Evolutionary conservation across 2,797 vertebrate genomes (phyloP), one percentile per base, ranked within the genome.

Genomic region (Sebastes hubbsi): DNA sequence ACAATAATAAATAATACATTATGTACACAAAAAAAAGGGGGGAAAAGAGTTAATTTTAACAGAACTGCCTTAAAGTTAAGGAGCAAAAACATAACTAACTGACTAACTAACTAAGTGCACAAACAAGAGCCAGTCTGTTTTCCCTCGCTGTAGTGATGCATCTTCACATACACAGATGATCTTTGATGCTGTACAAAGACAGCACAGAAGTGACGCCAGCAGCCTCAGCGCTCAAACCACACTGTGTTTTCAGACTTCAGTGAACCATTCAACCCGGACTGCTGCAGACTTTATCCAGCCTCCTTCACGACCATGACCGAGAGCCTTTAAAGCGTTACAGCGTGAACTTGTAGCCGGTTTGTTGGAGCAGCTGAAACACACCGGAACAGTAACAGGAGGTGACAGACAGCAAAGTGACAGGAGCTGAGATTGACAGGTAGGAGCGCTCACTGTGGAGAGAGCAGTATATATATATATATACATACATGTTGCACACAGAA

Each of bases 391-490:
- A 36, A 36, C 34, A 36, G 34, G 75, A 78, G 80, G 82, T 82
- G 91, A 87, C 86, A 82, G 52, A 73, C 34, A 36, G 34, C 34
- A 36, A 10, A 66, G 83, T 75, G 89, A 72, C 91, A 78, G 88
- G 34, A 60, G 82, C 81, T 16, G 62, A 81, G 81, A 86, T 13
- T 89, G 87, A 92, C 92, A 92, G 94, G 93, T 94, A 91, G 65
- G 90, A n/a, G 16, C 29, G 0, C 60, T 42, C 49, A 8, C 16
- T 24, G 9, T 36, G 34, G 34, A 36, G 34, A 36, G 5, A 34
- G 12, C 29, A 42, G 30, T 4, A 36, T 36, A 25, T 25, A 34
- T 4, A 36, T 36, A 25, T 25, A 34, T 11, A 36, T 5, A 36
- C 8, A 30, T 8, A 32, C 34, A 36, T 12, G 22, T 1, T 16